Evolutionary conservation across 2,888 invertebrate species (phyloP).

Genomic region (Heliconius erato): DNA sequence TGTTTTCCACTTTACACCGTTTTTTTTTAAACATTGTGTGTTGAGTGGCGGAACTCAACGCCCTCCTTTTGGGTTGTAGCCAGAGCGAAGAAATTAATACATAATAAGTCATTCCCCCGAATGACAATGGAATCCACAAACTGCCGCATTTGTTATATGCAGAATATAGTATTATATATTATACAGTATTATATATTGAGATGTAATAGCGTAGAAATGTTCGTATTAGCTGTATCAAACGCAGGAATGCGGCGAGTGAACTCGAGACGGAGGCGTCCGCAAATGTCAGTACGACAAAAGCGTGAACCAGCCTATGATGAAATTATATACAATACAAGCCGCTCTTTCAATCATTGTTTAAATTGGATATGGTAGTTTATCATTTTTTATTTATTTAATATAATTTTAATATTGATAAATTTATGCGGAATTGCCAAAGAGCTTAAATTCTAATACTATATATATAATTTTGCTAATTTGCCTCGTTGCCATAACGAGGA

Average conservation of each 20-base stretch:
- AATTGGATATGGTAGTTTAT: not conserved
- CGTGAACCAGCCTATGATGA: slow-evolving; percentile 62
- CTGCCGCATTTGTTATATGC: not conserved
- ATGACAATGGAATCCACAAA: not conserved
- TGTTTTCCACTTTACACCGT: not conserved
- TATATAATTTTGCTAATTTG: too few relatives aligned
- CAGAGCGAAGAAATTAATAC: not conserved
- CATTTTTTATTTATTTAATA: too few relatives aligned
- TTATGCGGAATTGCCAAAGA: too few relatives aligned
- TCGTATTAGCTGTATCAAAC: slow-evolving; percentile 46
- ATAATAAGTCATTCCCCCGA: not conserved
- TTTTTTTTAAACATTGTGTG: too few relatives aligned
- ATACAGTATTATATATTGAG: not conserved
- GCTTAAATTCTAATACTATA: too few relatives aligned
- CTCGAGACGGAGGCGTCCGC: slow-evolving; percentile 55
- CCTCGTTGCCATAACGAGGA: too few relatives aligned
- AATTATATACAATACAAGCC: slow-evolving; percentile 36
- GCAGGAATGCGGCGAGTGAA: slow-evolving; percentile 79
- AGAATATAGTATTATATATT: not conserved
- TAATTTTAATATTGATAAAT: too few relatives aligned
- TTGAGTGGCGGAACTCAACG: not conserved
- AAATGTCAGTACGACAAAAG: slow-evolving; percentile 78
- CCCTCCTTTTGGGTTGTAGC: not conserved
- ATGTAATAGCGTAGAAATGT: slow-evolving; percentile 21
- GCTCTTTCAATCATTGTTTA: slow-evolving; percentile 1